Percentiles rank a stretch among this genome's conserved stretches.
Conservation (phyloP, 2,113 vertebrate genomes). For the Mirza zaza region DNA sequence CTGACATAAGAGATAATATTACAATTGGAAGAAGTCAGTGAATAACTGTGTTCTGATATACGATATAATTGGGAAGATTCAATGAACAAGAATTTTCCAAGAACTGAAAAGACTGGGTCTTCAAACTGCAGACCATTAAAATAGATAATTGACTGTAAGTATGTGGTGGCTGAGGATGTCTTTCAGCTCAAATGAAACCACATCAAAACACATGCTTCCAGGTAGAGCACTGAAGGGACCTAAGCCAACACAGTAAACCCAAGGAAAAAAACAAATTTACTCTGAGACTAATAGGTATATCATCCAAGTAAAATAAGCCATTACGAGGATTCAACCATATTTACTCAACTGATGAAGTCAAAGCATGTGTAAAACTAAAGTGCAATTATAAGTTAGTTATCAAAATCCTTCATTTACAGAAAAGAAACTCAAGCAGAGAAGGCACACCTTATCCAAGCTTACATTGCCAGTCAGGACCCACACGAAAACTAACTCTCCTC, state of each 20-base stretch:
- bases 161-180: constrained; percentile 44
- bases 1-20: background rate
- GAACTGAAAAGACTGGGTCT: constrained; percentile 60
- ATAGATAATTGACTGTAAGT: constrained; percentile 66
- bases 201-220: constrained; percentile 60
- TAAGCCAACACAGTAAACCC: constrained; percentile 32
- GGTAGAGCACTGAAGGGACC: constrained; percentile 47
- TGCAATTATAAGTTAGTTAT: background rate
- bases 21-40: background rate
- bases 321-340: background rate
- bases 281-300: background rate
- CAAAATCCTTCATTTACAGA: background rate
- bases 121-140: constrained; percentile 68
- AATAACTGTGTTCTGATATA: background rate
- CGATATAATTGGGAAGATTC: background rate
- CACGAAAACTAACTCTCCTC: background rate
- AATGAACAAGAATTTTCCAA: constrained; percentile 9
- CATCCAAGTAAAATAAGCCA: background rate
- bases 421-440: background rate
- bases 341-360: background rate
- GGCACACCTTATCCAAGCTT: background rate
- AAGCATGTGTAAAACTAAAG: background rate
- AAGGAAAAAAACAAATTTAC: constrained; percentile 20
- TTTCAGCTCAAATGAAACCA: constrained; percentile 63
- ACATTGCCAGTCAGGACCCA: background rate